Percentiles rank a stretch among this genome's conserved stretches.
Conservation (phyloP, 2,113 vertebrate genomes). For the Sinocyclocheilus maitianheensis region DNA sequence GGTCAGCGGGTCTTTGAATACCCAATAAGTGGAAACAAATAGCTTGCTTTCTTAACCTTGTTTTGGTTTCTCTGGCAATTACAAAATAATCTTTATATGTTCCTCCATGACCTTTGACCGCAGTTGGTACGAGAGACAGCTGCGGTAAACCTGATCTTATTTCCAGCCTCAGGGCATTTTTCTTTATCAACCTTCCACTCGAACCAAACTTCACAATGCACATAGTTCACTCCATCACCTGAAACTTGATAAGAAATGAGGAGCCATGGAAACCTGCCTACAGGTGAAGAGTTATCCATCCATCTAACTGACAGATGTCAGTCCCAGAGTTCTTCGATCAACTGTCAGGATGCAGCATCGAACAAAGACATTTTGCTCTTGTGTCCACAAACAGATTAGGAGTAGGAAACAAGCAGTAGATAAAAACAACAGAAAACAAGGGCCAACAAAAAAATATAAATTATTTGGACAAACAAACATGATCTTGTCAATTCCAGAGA, state of each 20-base stretch:
- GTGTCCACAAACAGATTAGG: conserved; percentile 18
- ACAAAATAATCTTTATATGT: conserved; percentile 79
- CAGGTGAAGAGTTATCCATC: conserved; percentile 80
- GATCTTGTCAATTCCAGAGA: not conserved
- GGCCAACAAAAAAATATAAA: not conserved
- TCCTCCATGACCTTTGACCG: conserved; percentile 80
- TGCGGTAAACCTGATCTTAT: conserved; percentile 84
- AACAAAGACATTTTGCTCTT: conserved; percentile 20
- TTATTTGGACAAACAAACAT: not conserved
- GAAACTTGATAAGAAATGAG: conserved; percentile 87
- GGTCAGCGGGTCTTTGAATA: conserved; percentile 51
- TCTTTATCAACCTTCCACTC: conserved; percentile 58
- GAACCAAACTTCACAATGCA: conserved; percentile 43
- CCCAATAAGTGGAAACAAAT: conserved; percentile 58
- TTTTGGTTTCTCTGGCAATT: conserved; percentile 78
- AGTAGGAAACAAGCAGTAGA: not conserved
- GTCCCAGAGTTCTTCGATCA: conserved; percentile 85
- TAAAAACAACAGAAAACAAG: not conserved
- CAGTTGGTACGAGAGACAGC: conserved; percentile 79
- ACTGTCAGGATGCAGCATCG: conserved; percentile 78
- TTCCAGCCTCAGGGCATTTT: conserved; percentile 80
- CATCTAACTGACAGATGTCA: conserved; percentile 88
- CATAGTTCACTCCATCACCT: conserved; percentile 59
- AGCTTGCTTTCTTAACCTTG: conserved; percentile 53
- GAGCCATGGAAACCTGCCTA: conserved; percentile 74